A percentile compares a stretch with the other conserved stretches of the same genome.
These are phyloP conservation scores for Melikaiella ostensackeni DNA, from an alignment of 2,888 invertebrate species.

Conservation along the genomic window DNA sequence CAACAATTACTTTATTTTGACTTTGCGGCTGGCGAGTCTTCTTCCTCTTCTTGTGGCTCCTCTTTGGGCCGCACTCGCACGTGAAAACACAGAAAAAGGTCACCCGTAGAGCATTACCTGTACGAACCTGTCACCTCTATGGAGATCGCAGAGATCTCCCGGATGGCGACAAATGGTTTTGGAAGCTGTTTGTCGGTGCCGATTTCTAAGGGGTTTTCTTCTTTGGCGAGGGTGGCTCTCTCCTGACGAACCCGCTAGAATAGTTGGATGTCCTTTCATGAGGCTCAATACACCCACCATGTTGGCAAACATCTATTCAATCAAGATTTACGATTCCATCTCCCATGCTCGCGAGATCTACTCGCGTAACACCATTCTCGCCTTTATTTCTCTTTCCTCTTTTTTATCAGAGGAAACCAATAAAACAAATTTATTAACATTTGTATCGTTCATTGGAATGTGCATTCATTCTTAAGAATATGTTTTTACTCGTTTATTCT, in stretches of 20 bases:
- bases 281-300: conserved; percentile 44
- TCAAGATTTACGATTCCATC: conserved; percentile 65
- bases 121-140: conserved; percentile 61
- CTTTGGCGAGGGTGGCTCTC: conserved; percentile 49
- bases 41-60: conserved; percentile 52
- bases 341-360: conserved; percentile 43
- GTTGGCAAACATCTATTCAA: conserved; percentile 65
- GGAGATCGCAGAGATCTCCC: conserved; percentile 59
- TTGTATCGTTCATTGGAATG: background rate
- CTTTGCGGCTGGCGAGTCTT: conserved; percentile 64
- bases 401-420: conserved; percentile 22
- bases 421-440: conserved; percentile 21
- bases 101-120: conserved; percentile 60
- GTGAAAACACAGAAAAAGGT: conserved; percentile 59
- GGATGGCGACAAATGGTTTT: conserved; percentile 70
- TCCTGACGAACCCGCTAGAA: conserved; percentile 31
- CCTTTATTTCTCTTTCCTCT: conserved; percentile 8
- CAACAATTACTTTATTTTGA: conserved; percentile 75
- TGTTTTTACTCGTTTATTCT: background rate
- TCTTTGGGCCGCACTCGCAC: conserved; percentile 43
- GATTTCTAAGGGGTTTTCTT: conserved; percentile 68
- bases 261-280: conserved; percentile 16
- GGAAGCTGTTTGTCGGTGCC: conserved; percentile 62
- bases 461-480: background rate
- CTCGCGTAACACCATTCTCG: conserved; percentile 29